Evolutionary conservation across 2,888 invertebrate genomes (phyloP), one percentile per base, ranked within the genome.

Genomic region (Argyresthia albistria): DNA sequence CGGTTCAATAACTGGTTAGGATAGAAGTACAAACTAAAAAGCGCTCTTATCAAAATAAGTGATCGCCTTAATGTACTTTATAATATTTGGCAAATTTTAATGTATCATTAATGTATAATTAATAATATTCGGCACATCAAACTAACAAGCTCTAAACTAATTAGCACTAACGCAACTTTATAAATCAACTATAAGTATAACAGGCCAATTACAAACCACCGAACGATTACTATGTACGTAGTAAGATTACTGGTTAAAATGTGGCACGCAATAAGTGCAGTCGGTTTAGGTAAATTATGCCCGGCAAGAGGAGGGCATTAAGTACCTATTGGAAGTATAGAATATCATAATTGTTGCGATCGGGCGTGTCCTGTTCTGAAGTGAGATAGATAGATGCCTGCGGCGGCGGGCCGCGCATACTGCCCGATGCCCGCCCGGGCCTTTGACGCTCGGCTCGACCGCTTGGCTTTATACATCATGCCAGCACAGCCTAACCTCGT

Each of bases 311-410:
- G 35, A 43, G 36, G n/a, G 45, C 35, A 14, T 43, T 45, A 37
- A 25, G 25, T 51, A 46, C 45, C 36, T 11, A 25, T 35, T 50
- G 10, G 35, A 39, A 43, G 43, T 39, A 42, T 51, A 50, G 47
- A 50, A 46, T 50, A 50, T 50, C 35, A 50, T 53, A 53, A 53
- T 53, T 50, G 53, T 15, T 36, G 50, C 16, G 12, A 50, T 15
- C 46, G n/a, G 49, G 15, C 45, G 35, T 48, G 43, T 56, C 55
- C 58, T 54, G 53, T 45, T 53, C 14, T 25, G 25, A 25, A 25
- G 25, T 25, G 25, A 25, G 25, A 25, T 25, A 25, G 3, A 2
- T 25, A 25, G 25, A 11, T 39, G 8, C 39, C 36, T 7, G 36
- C 36, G 9, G 36, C 36, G 36, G 48, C 52, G 50, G 42, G 50